These are phyloP conservation scores for Sus cebifrons DNA, from an alignment of 2,797 vertebrate genomes.

Conservation along the genomic window DNA sequence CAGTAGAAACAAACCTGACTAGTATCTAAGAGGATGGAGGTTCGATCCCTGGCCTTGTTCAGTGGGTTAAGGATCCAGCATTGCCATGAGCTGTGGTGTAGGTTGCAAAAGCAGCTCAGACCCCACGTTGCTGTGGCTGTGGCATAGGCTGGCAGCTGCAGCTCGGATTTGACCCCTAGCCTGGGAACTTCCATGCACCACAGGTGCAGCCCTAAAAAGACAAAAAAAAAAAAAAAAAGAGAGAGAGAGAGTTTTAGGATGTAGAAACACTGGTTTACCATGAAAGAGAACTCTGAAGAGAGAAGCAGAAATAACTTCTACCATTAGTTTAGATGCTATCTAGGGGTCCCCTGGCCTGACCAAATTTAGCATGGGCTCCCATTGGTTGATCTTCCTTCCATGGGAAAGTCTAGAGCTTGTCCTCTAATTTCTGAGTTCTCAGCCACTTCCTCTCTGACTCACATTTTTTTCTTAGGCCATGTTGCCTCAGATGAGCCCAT, in stretches of 20 bases:
- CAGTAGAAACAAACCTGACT: too few relatives aligned
- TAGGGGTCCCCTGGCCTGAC: background rate
- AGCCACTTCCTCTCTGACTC: background rate
- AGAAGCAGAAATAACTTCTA: background rate
- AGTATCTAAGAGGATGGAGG: too few relatives aligned
- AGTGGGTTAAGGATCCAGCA: too few relatives aligned
- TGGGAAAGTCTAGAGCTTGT: background rate
- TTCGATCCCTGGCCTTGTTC: too few relatives aligned
- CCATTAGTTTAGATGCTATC: background rate
- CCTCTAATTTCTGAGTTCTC: background rate
- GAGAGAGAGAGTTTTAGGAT: background rate
- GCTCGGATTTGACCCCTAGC: too few relatives aligned
- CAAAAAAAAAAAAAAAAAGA: too few relatives aligned
- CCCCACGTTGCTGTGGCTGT: too few relatives aligned
- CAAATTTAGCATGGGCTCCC: background rate
- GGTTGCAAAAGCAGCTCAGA: too few relatives aligned
- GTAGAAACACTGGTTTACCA: background rate
- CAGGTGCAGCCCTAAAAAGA: too few relatives aligned
- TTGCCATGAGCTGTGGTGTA: too few relatives aligned
- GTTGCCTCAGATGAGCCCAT: background rate
- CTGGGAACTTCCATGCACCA: too few relatives aligned
- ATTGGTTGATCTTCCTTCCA: background rate
- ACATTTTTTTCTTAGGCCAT: background rate
- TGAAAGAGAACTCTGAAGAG: background rate
- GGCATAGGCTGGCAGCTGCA: too few relatives aligned